A percentile compares a stretch with the other conserved stretches of the same genome.
phyloP scores from a whole-genome alignment of 2,888 invertebrate species.

The Leucophenga montana region DNA sequence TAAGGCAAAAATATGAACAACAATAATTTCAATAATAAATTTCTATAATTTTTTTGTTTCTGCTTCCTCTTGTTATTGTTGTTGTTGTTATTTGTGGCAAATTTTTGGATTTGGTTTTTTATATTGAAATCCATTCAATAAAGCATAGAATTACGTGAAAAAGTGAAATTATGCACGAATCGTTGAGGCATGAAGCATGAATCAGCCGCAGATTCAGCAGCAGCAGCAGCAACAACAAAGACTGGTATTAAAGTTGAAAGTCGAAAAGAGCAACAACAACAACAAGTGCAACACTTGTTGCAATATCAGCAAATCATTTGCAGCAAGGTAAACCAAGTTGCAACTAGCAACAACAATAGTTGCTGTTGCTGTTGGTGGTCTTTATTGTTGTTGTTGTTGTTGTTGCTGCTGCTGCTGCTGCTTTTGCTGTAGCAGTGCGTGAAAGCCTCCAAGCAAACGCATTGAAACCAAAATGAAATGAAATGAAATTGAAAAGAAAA shows the following conservation, averaged over 20 bases:
- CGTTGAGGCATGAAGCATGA: slow-evolving; percentile 14
- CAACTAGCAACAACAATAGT: too few relatives aligned
- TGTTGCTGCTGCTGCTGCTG: slow-evolving; percentile 26
- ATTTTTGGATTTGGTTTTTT: background rate
- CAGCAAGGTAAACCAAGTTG: too few relatives aligned
- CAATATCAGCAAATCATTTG: slow-evolving; percentile 28
- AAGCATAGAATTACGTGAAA: slow-evolving; percentile 66
- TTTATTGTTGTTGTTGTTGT: too few relatives aligned
- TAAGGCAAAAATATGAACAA: background rate
- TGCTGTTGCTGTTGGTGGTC: too few relatives aligned
- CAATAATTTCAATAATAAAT: slow-evolving; percentile 60
- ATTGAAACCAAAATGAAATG: slow-evolving; percentile 28
- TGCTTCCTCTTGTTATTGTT: slow-evolving; percentile 32
- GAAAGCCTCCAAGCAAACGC: slow-evolving; percentile 54
- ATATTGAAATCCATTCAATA: background rate
- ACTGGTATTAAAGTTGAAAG: slow-evolving; percentile 7
- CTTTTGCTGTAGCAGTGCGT: slow-evolving; percentile 48
- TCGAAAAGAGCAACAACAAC: slow-evolving; percentile 45
- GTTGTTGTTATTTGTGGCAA: slow-evolving; percentile 18
- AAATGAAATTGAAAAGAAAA: slow-evolving; percentile 5
- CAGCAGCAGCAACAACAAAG: slow-evolving; percentile 5
- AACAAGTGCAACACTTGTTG: slow-evolving; percentile 30
- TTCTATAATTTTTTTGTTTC: slow-evolving; percentile 54
- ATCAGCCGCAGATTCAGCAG: background rate
- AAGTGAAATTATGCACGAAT: slow-evolving; percentile 60